phyloP scores from a whole-genome alignment of 2,888 invertebrate genomes.

The Baronia brevicornis region DNA sequence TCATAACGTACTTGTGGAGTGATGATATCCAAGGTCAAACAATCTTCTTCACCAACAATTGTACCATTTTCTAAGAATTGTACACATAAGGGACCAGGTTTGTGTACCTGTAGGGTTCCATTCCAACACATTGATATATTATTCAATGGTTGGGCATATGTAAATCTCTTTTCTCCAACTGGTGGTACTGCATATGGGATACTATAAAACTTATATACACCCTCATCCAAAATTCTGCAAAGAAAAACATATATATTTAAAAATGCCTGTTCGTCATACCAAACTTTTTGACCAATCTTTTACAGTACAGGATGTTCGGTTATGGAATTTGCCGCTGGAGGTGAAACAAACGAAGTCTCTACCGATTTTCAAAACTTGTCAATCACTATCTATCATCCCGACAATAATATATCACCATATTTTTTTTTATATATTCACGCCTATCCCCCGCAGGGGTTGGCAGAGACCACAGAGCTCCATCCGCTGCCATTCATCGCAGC shows the following conservation, averaged over 20 bases:
- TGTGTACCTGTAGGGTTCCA: constrained; percentile 80
- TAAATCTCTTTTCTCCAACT: constrained; percentile 80
- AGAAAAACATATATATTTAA: constrained; percentile 17
- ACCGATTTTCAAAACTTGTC: too few species aligned
- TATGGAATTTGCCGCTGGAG: too few species aligned
- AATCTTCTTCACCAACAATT: constrained; percentile 85
- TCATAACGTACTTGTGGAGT: constrained; percentile 88
- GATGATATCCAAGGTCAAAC: constrained; percentile 87
- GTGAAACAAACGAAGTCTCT: too few species aligned
- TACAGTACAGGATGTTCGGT: too few species aligned
- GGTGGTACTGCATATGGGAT: constrained; percentile 89
- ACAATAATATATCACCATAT: too few species aligned
- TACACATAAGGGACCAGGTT: constrained; percentile 79
- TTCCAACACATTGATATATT: constrained; percentile 87
- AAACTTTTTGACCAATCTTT: not conserved
- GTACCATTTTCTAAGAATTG: constrained; percentile 82
- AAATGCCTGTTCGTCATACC: not conserved
- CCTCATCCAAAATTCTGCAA: constrained; percentile 81
- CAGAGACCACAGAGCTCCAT: too few species aligned
- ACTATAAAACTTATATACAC: constrained; percentile 86
- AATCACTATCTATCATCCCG: too few species aligned
- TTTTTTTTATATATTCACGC: too few species aligned
- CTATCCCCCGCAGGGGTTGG: too few species aligned
- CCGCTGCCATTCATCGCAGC: too few species aligned
- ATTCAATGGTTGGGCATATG: constrained; percentile 79